These are phyloP conservation scores for Chaetoderma sp. DNA, from an alignment of 2,888 invertebrate species.

Conservation along the genomic window DNA sequence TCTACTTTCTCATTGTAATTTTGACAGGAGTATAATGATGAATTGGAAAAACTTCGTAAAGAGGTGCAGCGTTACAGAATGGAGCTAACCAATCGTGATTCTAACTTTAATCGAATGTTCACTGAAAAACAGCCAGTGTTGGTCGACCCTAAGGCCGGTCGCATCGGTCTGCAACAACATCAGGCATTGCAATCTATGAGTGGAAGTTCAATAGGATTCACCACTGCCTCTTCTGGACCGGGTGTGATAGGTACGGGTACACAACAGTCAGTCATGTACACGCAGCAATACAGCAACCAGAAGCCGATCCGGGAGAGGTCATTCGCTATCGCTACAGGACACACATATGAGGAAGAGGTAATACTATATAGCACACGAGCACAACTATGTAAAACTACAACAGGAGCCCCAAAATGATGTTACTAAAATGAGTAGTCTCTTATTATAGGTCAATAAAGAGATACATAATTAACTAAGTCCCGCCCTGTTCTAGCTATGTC, in stretches of 20 bases:
- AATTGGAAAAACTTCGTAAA: conserved; percentile 58
- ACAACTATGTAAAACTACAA: too few relatives aligned
- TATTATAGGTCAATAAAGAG: too few relatives aligned
- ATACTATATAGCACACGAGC: too few relatives aligned
- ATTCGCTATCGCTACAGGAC: conserved; percentile 49
- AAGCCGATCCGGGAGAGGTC: conserved; percentile 37
- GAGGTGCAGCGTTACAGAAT: conserved; percentile 62
- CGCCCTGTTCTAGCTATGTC: too few relatives aligned
- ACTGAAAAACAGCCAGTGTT: conserved; percentile 56
- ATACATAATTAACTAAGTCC: too few relatives aligned
- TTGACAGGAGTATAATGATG: conserved; percentile 58
- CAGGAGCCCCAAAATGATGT: too few relatives aligned
- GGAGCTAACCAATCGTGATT: conserved; percentile 64
- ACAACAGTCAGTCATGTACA: too few relatives aligned
- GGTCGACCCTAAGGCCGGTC: conserved; percentile 52
- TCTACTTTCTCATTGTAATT: too few relatives aligned
- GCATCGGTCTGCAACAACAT: conserved; percentile 36
- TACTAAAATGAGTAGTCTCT: too few relatives aligned
- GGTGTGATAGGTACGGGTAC: not conserved
- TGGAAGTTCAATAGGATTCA: not conserved
- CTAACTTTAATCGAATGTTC: conserved; percentile 67
- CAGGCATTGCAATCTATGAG: not conserved
- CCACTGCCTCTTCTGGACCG: too few relatives aligned
- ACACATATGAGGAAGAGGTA: conserved; percentile 49
- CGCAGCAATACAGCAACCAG: too few relatives aligned